phyloP scores from a whole-genome alignment of 2,113 vertebrate species.

The Acanthisitta chloris region DNA sequence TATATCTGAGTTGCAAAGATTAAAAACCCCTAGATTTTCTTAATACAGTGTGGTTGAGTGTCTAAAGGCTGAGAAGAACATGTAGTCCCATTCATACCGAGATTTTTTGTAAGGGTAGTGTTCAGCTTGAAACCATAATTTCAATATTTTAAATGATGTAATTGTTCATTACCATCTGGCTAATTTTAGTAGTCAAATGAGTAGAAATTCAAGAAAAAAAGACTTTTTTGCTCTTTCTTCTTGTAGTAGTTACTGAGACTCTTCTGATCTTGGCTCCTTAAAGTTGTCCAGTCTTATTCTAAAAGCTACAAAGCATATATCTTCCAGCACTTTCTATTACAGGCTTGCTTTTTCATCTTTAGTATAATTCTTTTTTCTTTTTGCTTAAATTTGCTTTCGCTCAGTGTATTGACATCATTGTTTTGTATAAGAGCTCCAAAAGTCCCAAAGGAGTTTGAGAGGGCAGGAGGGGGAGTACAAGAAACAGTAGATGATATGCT shows the following conservation, averaged over 20 bases:
- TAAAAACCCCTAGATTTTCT: neutral
- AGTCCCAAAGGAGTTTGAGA: neutral
- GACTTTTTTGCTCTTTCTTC: neutral
- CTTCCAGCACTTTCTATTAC: neutral
- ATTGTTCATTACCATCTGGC: neutral
- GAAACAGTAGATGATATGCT: neutral
- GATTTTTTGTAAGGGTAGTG: neutral
- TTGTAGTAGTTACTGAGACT: neutral
- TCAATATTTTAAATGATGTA: neutral
- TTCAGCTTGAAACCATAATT: neutral
- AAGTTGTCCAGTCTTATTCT: neutral
- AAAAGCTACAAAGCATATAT: neutral
- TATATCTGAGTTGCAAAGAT: neutral
- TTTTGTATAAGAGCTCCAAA: neutral
- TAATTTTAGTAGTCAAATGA: neutral
- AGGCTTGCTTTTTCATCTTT: neutral
- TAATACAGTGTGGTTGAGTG: neutral
- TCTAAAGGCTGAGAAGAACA: neutral
- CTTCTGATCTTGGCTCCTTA: neutral
- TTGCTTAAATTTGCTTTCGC: neutral
- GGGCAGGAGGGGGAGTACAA: neutral
- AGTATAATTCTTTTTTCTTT: neutral
- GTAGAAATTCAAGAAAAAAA: neutral
- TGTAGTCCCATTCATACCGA: neutral
- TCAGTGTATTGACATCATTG: neutral